phyloP scores from a whole-genome alignment of 1,140 invertebrate genomes.

The Babylonia areolata region DNA sequence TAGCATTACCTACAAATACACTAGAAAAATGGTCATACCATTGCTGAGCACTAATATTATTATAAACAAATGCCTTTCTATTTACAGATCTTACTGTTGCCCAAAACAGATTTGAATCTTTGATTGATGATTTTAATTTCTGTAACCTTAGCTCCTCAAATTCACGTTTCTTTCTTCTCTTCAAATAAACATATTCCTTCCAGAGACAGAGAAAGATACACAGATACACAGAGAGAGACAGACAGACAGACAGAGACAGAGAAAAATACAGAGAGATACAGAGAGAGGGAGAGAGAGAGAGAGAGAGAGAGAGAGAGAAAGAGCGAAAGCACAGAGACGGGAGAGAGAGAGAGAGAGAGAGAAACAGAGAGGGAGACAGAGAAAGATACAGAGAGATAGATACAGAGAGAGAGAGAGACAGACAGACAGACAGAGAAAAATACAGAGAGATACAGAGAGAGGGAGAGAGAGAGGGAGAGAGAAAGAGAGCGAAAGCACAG shows the following conservation, averaged over 20 bases:
- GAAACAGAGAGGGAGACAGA: neutral
- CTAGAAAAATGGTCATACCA: no score
- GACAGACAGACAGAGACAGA: neutral
- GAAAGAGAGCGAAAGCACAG: neutral
- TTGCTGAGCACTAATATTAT: no score
- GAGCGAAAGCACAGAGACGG: no score
- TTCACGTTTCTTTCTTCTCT: no score
- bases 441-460: neutral
- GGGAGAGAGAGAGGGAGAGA: neutral
- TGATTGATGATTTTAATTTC: no score
- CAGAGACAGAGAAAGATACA: neutral
- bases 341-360: conserved; percentile 1
- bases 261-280: neutral
- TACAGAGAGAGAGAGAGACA: neutral
- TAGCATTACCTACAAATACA: no score
- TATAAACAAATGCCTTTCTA: no score
- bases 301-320: neutral
- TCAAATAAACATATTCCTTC: neutral
- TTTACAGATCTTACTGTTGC: no score
- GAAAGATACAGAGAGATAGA: neutral
- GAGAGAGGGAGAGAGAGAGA: neutral
- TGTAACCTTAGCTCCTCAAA: no score
- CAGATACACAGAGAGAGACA: neutral
- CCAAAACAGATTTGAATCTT: no score
- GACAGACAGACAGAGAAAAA: neutral